phyloP scores from a whole-genome alignment of 2,113 vertebrate genomes.

The Solea solea region DNA sequence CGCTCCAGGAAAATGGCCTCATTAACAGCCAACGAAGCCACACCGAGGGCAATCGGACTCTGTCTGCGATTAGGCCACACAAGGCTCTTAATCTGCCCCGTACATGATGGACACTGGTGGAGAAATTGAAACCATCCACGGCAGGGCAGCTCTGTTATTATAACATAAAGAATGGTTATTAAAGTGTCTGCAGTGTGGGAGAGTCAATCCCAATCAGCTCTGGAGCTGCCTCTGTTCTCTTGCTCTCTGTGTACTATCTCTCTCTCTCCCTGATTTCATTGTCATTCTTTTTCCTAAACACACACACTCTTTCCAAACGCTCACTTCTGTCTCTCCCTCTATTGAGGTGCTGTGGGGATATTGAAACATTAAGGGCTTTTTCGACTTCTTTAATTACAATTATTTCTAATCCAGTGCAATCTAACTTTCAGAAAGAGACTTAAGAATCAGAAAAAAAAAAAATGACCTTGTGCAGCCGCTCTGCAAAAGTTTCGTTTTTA shows the following conservation, averaged over 20 bases:
- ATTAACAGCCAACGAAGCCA: slow-evolving; percentile 80
- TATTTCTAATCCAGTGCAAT: not conserved
- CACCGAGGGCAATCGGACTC: slow-evolving; percentile 77
- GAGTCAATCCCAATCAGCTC: slow-evolving; percentile 88
- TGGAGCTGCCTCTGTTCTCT: slow-evolving; percentile 67
- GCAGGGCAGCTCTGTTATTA: slow-evolving; percentile 82
- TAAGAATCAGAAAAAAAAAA: not conserved
- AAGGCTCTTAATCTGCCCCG: slow-evolving; percentile 78
- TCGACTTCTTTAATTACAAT: not conserved
- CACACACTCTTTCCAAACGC: slow-evolving; percentile 20
- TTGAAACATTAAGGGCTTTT: not conserved
- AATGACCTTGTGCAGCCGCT: not conserved
- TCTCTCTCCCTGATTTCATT: slow-evolving; percentile 43
- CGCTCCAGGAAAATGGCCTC: slow-evolving; percentile 80
- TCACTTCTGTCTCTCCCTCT: slow-evolving; percentile 9
- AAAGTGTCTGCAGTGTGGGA: slow-evolving; percentile 84
- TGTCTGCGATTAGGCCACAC: slow-evolving; percentile 79
- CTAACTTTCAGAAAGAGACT: not conserved
- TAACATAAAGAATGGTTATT: slow-evolving; percentile 87
- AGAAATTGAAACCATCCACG: slow-evolving; percentile 84
- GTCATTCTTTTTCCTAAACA: slow-evolving; percentile 11
- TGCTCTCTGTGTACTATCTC: slow-evolving; percentile 27
- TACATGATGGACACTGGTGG: slow-evolving; percentile 79
- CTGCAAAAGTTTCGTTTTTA: not conserved
- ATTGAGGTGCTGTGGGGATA: not conserved